Conservation (phyloP, 1,140 invertebrate genomes). For the Caenorhabditis latens region DNA sequence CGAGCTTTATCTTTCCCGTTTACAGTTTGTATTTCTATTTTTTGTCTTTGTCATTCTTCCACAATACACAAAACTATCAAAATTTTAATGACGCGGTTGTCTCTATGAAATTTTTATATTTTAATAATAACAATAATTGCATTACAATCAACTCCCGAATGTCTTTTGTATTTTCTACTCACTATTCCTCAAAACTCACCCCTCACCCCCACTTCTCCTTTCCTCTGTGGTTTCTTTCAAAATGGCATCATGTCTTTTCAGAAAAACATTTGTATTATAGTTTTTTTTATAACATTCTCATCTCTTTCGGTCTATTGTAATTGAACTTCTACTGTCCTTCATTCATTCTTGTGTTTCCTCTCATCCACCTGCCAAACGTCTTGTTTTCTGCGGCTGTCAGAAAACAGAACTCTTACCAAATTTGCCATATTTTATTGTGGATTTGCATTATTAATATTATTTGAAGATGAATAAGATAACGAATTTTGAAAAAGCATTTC, state of each 20-base stretch:
- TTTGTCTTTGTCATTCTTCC: neutral
- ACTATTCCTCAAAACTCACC: neutral
- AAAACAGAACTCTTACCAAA: neutral
- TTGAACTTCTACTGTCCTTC: constrained; percentile 7
- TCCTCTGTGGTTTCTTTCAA: constrained; percentile 51
- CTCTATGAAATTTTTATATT: constrained; percentile 10
- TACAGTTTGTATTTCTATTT: neutral
- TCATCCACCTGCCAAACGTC: constrained; percentile 32
- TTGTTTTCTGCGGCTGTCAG: neutral
- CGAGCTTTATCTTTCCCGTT: constrained; percentile 19
- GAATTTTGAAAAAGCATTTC: neutral
- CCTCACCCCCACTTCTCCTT: constrained; percentile 36
- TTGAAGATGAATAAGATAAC: constrained; percentile 52
- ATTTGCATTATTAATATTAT: constrained; percentile 54
- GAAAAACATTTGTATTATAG: constrained; percentile 37
- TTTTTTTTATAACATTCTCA: neutral
- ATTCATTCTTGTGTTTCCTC: constrained; percentile 1
- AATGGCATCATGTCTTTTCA: constrained; percentile 46
- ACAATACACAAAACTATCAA: constrained; percentile 16
- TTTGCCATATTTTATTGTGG: constrained; percentile 59
- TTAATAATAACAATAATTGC: neutral
- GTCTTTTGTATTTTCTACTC: constrained; percentile 33
- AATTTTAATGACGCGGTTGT: constrained; percentile 45
- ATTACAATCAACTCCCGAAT: constrained; percentile 35
- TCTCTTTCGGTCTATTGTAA: neutral